A percentile compares a stretch with the other conserved stretches of the same genome.
phyloP scores from a whole-genome alignment of 2,888 invertebrate species.

The Mylabris sibirica region DNA sequence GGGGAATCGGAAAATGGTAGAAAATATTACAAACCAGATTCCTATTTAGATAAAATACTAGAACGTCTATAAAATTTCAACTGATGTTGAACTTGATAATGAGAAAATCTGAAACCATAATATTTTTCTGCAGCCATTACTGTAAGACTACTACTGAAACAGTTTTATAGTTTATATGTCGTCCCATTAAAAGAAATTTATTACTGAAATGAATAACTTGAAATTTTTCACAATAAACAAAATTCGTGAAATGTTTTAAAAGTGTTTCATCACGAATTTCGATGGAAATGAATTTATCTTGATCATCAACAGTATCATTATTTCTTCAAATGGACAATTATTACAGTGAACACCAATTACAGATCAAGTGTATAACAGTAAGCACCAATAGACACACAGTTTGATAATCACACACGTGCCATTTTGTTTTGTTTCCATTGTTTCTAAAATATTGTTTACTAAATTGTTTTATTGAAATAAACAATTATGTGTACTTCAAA shows the following conservation, averaged over 20 bases:
- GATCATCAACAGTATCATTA: too few relatives aligned
- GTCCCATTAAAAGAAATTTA: neutral
- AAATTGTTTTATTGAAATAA: neutral
- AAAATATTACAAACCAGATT: neutral
- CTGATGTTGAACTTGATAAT: neutral
- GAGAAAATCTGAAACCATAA: neutral
- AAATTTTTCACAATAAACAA: neutral
- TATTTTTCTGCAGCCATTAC: neutral
- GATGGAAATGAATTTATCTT: too few relatives aligned
- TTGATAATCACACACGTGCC: too few relatives aligned
- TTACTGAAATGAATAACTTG: neutral
- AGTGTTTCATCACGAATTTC: too few relatives aligned
- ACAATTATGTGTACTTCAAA: neutral
- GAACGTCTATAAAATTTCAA: neutral
- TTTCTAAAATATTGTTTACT: neutral
- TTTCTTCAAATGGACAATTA: too few relatives aligned
- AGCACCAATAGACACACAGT: too few relatives aligned
- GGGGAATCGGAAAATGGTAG: neutral
- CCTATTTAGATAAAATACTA: neutral
- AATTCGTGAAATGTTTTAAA: neutral
- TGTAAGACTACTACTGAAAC: neutral
- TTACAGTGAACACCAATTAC: too few relatives aligned
- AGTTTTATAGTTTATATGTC: neutral
- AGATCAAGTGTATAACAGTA: too few relatives aligned
- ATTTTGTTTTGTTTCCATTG: neutral